Conservation (phyloP, 2,888 invertebrate species). For the Exephanes ischioxanthus region DNA sequence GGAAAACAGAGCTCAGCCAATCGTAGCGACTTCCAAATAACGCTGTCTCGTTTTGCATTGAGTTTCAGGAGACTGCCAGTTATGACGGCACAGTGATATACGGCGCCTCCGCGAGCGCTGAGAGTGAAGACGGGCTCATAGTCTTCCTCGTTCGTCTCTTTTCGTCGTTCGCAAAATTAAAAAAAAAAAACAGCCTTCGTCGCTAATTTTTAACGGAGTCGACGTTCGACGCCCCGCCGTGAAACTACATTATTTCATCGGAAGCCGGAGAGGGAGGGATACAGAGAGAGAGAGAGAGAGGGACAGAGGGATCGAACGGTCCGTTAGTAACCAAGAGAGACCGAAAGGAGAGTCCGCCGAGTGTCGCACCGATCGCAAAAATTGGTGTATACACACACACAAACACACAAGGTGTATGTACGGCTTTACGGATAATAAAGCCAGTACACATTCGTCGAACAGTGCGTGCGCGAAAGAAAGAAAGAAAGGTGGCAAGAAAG, state of each 20-base stretch:
- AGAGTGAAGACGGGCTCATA: conserved; percentile 55
- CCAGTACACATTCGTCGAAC: conserved; percentile 26
- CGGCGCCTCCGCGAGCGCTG: conserved; percentile 71
- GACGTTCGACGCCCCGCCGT: conserved; percentile 21
- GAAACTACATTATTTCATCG: conserved; percentile 4
- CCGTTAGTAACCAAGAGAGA: conserved; percentile 67
- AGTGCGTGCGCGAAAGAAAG: conserved; percentile 35
- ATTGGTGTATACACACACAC: neutral
- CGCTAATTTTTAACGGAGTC: conserved; percentile 4
- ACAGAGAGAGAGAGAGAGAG: conserved; percentile 18
- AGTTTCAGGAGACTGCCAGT: conserved; percentile 66
- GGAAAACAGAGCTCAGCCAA: no score
- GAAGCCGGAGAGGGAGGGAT: conserved; percentile 39
- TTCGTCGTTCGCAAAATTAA: neutral
- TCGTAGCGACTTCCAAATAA: no score
- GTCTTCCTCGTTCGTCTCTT: conserved; percentile 49
- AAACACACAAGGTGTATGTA: conserved; percentile 20
- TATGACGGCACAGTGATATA: conserved; percentile 78
- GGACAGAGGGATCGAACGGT: conserved; percentile 56
- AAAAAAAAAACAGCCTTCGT: neutral
- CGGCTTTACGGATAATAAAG: conserved; percentile 39
- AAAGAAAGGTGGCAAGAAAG: conserved; percentile 18
- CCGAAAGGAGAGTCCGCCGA: conserved; percentile 62
- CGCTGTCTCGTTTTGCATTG: no score
- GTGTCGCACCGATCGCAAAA: conserved; percentile 67